Evolutionary conservation across 2,113 vertebrate genomes (phyloP), one percentile per base, ranked within the genome.

Genomic region (Carassius gibelio): DNA sequence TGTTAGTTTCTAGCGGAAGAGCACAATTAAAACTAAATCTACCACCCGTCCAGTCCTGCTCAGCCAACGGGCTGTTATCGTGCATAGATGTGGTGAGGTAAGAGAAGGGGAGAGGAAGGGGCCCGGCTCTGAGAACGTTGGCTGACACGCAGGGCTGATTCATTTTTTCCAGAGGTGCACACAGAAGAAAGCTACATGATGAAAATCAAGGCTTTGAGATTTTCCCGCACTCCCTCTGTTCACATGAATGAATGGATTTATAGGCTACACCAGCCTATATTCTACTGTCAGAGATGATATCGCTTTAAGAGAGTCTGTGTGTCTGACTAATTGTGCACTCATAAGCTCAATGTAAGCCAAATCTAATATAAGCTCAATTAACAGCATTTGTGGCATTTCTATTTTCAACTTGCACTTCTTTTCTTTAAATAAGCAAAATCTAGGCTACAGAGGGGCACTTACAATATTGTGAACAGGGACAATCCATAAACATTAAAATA

Each of bases 21-120:
- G 45, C 80, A 86, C 91, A 91, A 94, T 93, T 94, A 92, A 93
- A 94, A 87, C 87, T 5, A 82, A 91, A 89, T 88, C 90, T 82
- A 81, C 91, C 85, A 83, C 87, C 85, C 83, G 19, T 75, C 68
- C 88, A 89, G 88, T 86, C 86, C 85, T 84, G 87, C 89, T 88
- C 76, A 87, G 85, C 87, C 88, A 86, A 75, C 87, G 87, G 88
- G 74, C 89, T 88, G 89, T 87, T 88, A 90, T 86, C 75, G 80
- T 74, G 85, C 83, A 88, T 52, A 87, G 85, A 89, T 88, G 91
- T 79, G 75, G 82, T 9, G 69, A 87, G 86, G 36, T 42, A 80
- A 48, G 64, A 42, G 50, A 75, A 66, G 62, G 8, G 36, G 61
- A 74, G 77, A 34, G 45, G n/a, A 14, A 66, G 83, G 55, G 34